These are phyloP conservation scores for Poeciliopsis turneri DNA, from an alignment of 2,797 vertebrate genomes.

Conservation along the genomic window DNA sequence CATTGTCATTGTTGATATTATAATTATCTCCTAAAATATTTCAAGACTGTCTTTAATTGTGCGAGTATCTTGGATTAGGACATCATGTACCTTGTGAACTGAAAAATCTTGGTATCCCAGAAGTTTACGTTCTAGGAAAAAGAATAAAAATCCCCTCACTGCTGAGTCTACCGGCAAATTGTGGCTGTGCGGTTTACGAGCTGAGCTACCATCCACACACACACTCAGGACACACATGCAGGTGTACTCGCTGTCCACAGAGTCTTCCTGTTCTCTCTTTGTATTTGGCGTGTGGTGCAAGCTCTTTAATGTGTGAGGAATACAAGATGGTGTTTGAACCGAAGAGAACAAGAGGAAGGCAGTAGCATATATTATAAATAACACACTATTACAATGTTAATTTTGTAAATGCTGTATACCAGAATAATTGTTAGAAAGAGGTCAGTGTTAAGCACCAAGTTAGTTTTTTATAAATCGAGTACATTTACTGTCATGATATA, in stretches of 20 bases:
- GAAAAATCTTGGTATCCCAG: slow-evolving; percentile 71
- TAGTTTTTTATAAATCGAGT: slow-evolving; percentile 80
- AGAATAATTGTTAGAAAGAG: slow-evolving; percentile 82
- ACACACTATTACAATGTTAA: slow-evolving; percentile 78
- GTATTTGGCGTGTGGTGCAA: slow-evolving; percentile 71
- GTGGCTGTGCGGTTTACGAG: slow-evolving; percentile 69
- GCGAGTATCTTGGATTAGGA: slow-evolving; percentile 75
- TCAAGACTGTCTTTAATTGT: slow-evolving; percentile 81
- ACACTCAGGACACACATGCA: slow-evolving; percentile 79
- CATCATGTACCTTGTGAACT: slow-evolving; percentile 69
- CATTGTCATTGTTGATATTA: slow-evolving; percentile 71
- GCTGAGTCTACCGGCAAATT: slow-evolving; percentile 69
- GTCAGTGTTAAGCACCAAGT: slow-evolving; percentile 80
- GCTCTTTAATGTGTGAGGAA: slow-evolving; percentile 61
- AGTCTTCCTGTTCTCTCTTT: slow-evolving; percentile 83
- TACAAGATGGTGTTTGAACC: slow-evolving; percentile 53
- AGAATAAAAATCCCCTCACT: slow-evolving; percentile 55
- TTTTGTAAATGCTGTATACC: slow-evolving; percentile 83
- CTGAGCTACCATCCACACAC: slow-evolving; percentile 69
- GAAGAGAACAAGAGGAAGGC: slow-evolving; percentile 77
- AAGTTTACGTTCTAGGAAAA: slow-evolving; percentile 61
- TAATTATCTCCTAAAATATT: slow-evolving; percentile 81
- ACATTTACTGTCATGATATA: slow-evolving; percentile 78
- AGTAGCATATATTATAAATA: slow-evolving; percentile 80
- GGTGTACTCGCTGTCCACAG: slow-evolving; percentile 80